Conservation (phyloP, 2,113 vertebrate species). For the Ammodramus savannarum region DNA sequence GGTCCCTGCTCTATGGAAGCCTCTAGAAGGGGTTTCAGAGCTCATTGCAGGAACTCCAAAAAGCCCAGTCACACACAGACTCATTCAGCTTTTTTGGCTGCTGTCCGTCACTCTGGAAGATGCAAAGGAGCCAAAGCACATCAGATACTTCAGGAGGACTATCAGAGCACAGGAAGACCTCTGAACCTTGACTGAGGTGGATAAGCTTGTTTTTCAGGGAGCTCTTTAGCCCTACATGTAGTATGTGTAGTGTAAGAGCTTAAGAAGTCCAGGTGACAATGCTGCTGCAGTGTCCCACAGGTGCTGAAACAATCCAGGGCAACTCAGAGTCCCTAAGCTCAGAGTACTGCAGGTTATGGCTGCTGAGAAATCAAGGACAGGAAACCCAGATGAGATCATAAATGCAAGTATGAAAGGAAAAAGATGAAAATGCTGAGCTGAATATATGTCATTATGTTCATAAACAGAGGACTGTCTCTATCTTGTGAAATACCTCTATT, state of each 20-base stretch:
- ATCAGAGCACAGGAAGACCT: background rate
- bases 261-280: background rate
- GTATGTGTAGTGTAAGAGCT: background rate
- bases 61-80: background rate
- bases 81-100: background rate
- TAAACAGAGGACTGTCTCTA: background rate
- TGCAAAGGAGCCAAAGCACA: background rate
- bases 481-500: background rate
- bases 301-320: background rate
- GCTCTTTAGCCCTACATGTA: background rate
- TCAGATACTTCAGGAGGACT: background rate
- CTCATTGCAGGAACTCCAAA: background rate
- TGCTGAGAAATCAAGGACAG: background rate
- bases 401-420: background rate
- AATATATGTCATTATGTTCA: background rate
- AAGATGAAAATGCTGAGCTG: background rate
- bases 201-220: background rate
- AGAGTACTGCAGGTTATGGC: background rate
- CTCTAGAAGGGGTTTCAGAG: background rate
- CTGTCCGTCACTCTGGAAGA: background rate
- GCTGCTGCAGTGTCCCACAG: background rate
- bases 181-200: background rate
- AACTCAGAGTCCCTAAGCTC: background rate
- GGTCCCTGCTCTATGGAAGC: background rate
- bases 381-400: background rate